Percentiles rank a stretch among this genome's conserved stretches.
phyloP scores from a whole-genome alignment of 2,888 invertebrate genomes.

The Dryococelus australis region DNA sequence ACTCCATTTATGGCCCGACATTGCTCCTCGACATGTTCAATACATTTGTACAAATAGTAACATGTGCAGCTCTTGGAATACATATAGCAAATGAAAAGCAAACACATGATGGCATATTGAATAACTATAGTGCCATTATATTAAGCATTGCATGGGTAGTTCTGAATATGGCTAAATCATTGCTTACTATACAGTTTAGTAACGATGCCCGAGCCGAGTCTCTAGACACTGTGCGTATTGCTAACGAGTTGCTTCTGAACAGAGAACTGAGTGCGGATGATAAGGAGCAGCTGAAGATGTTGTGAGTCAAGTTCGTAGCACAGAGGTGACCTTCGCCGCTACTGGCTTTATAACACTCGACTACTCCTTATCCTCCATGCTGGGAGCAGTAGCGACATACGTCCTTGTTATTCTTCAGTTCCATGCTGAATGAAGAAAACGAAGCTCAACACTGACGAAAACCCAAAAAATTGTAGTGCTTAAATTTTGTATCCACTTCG shows the following conservation, averaged over 20 bases:
- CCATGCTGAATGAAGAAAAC: background rate
- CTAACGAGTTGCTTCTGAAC: background rate
- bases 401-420: background rate
- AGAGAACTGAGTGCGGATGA: background rate
- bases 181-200: background rate
- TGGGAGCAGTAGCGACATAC: background rate
- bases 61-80: background rate
- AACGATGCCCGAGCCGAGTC: background rate
- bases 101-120: background rate
- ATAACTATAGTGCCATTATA: background rate
- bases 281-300: background rate
- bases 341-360: background rate
- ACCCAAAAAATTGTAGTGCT: too few species aligned
- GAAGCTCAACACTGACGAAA: too few species aligned
- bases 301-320: slow-evolving; percentile 9
- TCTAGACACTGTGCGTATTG: background rate
- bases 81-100: background rate
- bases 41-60: background rate
- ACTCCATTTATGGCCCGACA: background rate
- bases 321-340: background rate
- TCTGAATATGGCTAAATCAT: background rate
- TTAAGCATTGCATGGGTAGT: background rate
- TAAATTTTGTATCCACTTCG: too few species aligned
- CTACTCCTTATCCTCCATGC: background rate
- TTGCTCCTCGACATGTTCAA: background rate